Conservation (phyloP, 2,797 vertebrate genomes). For the Acropternis orthonyx region DNA sequence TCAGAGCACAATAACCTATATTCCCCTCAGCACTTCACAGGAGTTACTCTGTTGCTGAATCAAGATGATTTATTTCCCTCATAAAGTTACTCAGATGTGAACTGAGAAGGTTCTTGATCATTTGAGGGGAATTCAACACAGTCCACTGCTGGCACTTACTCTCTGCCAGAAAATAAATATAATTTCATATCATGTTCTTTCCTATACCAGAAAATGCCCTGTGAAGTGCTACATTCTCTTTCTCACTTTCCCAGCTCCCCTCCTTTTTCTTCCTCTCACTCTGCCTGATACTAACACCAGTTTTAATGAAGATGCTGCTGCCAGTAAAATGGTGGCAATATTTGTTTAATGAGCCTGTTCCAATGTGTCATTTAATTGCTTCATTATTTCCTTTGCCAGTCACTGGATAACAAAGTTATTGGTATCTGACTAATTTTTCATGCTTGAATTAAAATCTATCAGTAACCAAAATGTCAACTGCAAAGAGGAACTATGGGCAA, state of each 20-base stretch:
- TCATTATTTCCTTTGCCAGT: slow-evolving; percentile 14
- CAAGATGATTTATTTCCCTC: background rate
- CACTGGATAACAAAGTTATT: slow-evolving; percentile 38
- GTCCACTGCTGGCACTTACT: background rate
- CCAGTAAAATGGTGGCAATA: background rate
- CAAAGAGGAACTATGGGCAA: background rate
- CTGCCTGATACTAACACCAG: background rate
- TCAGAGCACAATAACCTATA: background rate
- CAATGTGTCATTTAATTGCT: background rate
- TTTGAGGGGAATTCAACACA: background rate
- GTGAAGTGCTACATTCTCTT: background rate
- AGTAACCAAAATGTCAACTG: slow-evolving; percentile 20
- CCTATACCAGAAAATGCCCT: background rate
- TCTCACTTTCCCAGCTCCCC: background rate
- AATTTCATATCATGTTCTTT: background rate
- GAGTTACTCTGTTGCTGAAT: background rate
- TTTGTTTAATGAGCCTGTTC: background rate
- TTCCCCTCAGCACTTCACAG: background rate
- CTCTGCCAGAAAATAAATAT: background rate
- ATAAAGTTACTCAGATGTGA: background rate
- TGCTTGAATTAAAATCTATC: slow-evolving; percentile 36
- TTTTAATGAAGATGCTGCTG: slow-evolving; percentile 2
- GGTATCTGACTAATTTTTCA: slow-evolving; percentile 35
- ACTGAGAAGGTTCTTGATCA: background rate
- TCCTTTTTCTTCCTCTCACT: background rate